phyloP scores from a whole-genome alignment of 92 coral and sea anemone species.

The Parazoanthus atlanticus region DNA sequence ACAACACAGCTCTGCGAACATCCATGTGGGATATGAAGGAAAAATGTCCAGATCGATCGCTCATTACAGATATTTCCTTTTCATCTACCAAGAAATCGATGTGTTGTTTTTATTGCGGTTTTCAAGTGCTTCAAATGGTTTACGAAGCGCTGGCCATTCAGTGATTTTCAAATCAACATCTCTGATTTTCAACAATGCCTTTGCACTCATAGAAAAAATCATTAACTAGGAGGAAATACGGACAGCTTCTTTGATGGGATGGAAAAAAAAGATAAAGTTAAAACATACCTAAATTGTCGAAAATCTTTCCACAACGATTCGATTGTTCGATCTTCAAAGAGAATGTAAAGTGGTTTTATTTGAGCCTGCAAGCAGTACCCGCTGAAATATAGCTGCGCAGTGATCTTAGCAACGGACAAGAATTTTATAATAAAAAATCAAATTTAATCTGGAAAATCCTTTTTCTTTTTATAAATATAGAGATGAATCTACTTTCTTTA shows the following conservation, averaged over 20 bases:
- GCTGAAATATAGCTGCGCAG: background rate
- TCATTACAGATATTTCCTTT: too few species aligned
- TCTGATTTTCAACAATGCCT: background rate
- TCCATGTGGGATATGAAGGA: too few species aligned
- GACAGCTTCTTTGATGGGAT: background rate
- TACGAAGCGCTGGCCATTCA: too few species aligned
- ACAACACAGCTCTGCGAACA: too few species aligned
- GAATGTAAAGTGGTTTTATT: background rate
- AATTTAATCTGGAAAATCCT: too few species aligned
- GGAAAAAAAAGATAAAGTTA: background rate
- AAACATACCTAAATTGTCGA: background rate
- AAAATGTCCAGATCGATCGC: too few species aligned
- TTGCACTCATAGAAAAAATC: background rate
- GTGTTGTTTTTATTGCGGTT: too few species aligned
- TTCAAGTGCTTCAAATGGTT: too few species aligned
- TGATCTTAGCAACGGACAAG: background rate
- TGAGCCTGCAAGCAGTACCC: conserved; percentile 9
- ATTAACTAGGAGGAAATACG: background rate
- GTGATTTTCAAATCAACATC: background rate
- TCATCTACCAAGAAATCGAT: too few species aligned
- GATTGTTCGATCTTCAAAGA: background rate
- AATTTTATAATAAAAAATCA: background rate
- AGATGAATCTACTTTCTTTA: background rate
- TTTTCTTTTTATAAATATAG: background rate
- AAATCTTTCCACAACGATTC: background rate